These are phyloP conservation scores for Mormyrus hasselquistii DNA, from an alignment of 2,797 vertebrate species.

Conservation along the genomic window DNA sequence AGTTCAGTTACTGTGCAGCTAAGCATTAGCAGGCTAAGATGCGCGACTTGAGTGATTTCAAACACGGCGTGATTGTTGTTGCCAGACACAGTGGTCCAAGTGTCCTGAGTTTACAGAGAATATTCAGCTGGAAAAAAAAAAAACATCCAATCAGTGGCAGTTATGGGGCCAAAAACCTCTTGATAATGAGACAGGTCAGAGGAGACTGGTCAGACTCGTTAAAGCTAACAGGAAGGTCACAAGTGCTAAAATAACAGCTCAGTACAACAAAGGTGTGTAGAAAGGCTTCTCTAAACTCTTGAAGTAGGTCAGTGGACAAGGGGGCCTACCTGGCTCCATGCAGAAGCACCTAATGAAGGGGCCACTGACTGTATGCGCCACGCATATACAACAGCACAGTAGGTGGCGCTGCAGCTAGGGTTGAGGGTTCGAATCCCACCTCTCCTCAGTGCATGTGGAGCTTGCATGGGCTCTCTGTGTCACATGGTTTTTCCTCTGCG, in stretches of 20 bases:
- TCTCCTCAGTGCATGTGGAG: not conserved
- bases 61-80: not conserved
- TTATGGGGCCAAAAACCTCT: not conserved
- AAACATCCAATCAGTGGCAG: not conserved
- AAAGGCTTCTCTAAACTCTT: not conserved
- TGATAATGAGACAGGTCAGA: not conserved
- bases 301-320: not conserved
- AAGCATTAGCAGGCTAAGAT: not conserved
- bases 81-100: not conserved
- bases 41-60: not conserved
- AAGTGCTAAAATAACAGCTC: not conserved
- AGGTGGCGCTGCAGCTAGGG: not conserved
- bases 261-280: not conserved
- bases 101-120: not conserved
- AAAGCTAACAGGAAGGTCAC: conserved; percentile 6
- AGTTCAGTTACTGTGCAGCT: not conserved
- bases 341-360: not conserved
- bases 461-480: not conserved
- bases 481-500: not conserved
- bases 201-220: not conserved
- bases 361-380: not conserved
- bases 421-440: not conserved
- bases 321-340: not conserved
- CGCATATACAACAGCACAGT: not conserved
- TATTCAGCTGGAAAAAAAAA: not conserved